Conservation (phyloP, 2,797 vertebrate genomes). For the Gallirallus australis region DNA sequence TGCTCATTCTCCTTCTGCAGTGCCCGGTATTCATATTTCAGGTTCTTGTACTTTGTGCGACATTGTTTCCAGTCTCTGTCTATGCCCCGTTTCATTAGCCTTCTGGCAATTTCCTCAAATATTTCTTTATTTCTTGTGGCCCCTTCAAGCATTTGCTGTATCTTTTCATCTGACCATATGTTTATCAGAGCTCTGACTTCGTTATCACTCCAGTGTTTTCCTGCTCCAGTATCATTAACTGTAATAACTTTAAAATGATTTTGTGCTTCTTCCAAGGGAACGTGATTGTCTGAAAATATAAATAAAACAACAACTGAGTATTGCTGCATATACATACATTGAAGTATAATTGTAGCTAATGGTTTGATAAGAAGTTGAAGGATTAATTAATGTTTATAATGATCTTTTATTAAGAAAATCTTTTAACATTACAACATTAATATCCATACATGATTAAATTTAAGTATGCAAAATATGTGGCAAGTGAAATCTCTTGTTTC, state of each 20-base stretch:
- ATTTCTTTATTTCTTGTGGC: conserved; percentile 91
- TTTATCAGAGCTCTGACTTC: conserved; percentile 87
- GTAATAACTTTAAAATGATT: conserved; percentile 86
- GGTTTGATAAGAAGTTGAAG: neutral
- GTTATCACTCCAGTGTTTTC: conserved; percentile 89
- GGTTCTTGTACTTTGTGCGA: conserved; percentile 90
- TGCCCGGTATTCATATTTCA: conserved; percentile 90
- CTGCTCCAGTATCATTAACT: conserved; percentile 81
- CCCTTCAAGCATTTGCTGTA: conserved; percentile 87
- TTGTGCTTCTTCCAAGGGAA: conserved; percentile 74
- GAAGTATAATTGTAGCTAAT: neutral
- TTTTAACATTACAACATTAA: neutral
- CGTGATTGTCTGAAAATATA: conserved; percentile 66
- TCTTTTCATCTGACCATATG: conserved; percentile 87
- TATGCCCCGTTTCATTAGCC: conserved; percentile 85
- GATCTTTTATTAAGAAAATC: neutral
- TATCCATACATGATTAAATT: neutral
- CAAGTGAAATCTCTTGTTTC: neutral
- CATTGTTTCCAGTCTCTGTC: conserved; percentile 93
- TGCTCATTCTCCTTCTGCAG: conserved; percentile 86
- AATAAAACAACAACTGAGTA: neutral
- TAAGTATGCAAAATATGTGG: neutral
- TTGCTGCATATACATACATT: neutral
- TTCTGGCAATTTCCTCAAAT: conserved; percentile 88
- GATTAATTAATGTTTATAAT: neutral